Conservation (phyloP, 2,888 invertebrate genomes). For the Rhyacophila evoluta region DNA sequence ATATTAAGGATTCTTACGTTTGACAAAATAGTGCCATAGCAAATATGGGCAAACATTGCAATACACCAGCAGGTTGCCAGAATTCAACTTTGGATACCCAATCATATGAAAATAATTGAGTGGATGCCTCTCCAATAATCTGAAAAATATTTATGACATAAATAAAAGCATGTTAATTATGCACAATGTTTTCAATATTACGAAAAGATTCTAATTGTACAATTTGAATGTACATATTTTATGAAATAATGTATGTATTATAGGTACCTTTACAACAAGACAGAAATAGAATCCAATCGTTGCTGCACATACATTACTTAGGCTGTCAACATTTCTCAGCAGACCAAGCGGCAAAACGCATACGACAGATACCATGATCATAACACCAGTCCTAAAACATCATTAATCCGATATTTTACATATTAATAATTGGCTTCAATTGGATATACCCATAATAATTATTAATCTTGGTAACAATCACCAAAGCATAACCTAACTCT, state of each 20-base stretch:
- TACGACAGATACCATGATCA: conserved; percentile 79
- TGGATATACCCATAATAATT: too few relatives aligned
- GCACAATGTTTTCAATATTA: too few relatives aligned
- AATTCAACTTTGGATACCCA: conserved; percentile 80
- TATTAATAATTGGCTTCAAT: too few relatives aligned
- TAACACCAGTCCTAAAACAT: conserved; percentile 72
- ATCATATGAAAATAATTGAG: conserved; percentile 78
- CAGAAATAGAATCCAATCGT: conserved; percentile 93
- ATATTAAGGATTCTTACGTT: conserved; percentile 74
- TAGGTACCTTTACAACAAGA: conserved; percentile 89
- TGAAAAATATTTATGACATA: too few relatives aligned
- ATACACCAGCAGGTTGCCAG: conserved; percentile 87
- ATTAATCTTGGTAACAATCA: too few relatives aligned
- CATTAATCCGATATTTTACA: too few relatives aligned
- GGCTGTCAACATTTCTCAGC: conserved; percentile 88
- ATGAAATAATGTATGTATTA: too few relatives aligned
- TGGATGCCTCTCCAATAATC: conserved; percentile 84
- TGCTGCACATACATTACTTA: conserved; percentile 87
- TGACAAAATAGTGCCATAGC: conserved; percentile 98
- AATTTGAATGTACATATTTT: too few relatives aligned
- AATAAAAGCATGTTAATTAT: too few relatives aligned
- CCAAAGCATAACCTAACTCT: too few relatives aligned
- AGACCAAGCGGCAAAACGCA: conserved; percentile 92
- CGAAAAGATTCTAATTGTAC: too few relatives aligned
- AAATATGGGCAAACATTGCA: conserved; percentile 95